Conservation (phyloP, 2,797 vertebrate genomes). For the Hylomyscus alleni region DNA sequence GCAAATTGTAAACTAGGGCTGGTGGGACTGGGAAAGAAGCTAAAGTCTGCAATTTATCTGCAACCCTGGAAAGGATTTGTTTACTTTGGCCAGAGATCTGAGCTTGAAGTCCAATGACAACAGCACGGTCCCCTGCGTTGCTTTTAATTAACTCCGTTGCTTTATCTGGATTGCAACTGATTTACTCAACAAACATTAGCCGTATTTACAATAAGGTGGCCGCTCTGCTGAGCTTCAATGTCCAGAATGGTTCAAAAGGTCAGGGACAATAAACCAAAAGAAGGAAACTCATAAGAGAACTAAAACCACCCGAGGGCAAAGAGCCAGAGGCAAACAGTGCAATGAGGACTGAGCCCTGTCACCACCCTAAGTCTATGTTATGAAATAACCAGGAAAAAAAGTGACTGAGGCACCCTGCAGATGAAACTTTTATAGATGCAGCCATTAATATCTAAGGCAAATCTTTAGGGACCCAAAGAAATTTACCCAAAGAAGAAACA, state of each 20-base stretch:
- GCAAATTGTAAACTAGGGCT: neutral
- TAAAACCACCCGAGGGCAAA: neutral
- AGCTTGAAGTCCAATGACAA: neutral
- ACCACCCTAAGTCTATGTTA: neutral
- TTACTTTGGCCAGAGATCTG: neutral
- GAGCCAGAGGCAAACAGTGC: neutral
- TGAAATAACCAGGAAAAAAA: neutral
- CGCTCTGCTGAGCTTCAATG: neutral
- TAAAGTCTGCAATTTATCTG: constrained; percentile 36
- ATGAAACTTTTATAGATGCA: neutral
- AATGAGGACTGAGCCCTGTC: neutral
- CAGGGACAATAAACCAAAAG: neutral
- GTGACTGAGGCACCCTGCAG: neutral
- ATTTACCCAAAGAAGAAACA: neutral
- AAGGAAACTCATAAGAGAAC: neutral
- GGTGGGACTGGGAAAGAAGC: neutral
- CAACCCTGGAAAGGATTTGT: neutral
- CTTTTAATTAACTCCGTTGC: neutral
- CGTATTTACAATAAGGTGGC: neutral
- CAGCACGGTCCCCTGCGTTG: neutral
- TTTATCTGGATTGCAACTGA: neutral
- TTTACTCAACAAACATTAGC: neutral
- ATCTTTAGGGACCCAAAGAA: neutral
- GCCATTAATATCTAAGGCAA: neutral
- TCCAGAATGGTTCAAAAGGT: neutral